Evolutionary conservation across 2,888 invertebrate species (phyloP), one percentile per base, ranked within the genome.

Genomic region (Tromatobia lineatoria): DNA sequence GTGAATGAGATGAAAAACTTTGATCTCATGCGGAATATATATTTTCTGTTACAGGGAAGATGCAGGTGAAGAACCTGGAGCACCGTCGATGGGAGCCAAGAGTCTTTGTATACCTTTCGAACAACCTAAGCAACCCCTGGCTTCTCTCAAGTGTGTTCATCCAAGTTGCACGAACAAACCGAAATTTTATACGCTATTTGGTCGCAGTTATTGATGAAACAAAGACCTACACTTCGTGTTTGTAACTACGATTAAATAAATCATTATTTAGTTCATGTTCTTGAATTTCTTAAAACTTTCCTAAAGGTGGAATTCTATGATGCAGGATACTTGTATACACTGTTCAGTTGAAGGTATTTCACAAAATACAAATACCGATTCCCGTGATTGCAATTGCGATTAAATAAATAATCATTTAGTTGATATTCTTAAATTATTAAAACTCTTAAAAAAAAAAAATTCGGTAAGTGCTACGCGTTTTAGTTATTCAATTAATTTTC

Each of bases 71-170:
- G 97, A 97, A 83, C 95, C 96, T 74, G 98, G 98, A 80, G 97
- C 97, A 25, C 98, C 99, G 29, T 96, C 99, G 0, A 99, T 99
- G 99, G 99, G 99, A 54, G 99, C 99, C 8, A 99, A 99, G 94
- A 97, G 98, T 10, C 95, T 99, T n/a, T 99, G 99, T 93, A 98
- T 99, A 91, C 99, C 99, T 3, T 97, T 99, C 93, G 95, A 97
- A 69, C 99, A 98, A 91, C 96, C 96, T 4, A 93, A 93, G 66
- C 97, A 98, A 0, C 95, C 96, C 2, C 92, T 95, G 7, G 92
- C 94, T 11, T 92, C 93, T 3, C 96, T 97, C 86, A 96, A 96
- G 89, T 99, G 99, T 94, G 97, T 99, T 89, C 96, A 98, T 94
- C 98, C 98, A 0, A 95, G 94, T 76, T 99, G 99, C 94, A 95